Evolutionary conservation across 2,113 vertebrate species (phyloP), one percentile per base, ranked within the genome.

Genomic region (Alosa alosa): DNA sequence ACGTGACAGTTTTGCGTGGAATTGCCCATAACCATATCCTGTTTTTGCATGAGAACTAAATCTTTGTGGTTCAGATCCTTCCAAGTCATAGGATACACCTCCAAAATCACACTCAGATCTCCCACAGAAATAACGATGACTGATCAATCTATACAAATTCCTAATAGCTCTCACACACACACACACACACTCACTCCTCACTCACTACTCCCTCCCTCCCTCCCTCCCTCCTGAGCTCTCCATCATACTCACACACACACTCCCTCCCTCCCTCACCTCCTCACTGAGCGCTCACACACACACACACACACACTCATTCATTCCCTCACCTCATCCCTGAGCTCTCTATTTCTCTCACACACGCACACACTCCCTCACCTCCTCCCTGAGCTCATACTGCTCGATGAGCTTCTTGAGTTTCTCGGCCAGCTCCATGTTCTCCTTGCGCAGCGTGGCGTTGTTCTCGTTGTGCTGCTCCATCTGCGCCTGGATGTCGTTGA

Each of bases 401-500:
- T 99, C 97, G 0, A 99, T 99, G 39, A 99, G 96, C 89, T 99
- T 99, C 94, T 99, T 99, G 13, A 99, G 96, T 87, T 98, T 94
- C 89, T 99, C 97, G 0, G 97, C 97, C 91, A 99, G 95, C 91
- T 99, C 98, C 75, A 97, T 95, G 92, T 99, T 99, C 94, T 99
- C 98, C 87, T 99, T 97, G 36, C 97, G 96, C 25, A 99, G 95
- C 83, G 96, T 98, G 86, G 96, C 95, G 11, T 99, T 99, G 1
- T 96, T 94, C 90, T 99, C 97, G 0, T 99, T 98, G 94, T 99
- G 98, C 90, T 99, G 98, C 89, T 99, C 98, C 97, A 99, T 99
- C 95, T 99, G 98, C 17, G 96, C 94, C 94, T 99, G 97, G 94
- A 99, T 99, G 93, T 99, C 97, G 0, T 97, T 97, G 89, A 99